Evolutionary conservation across 2,888 invertebrate species (phyloP), one percentile per base, ranked within the genome.

Genomic region (Leptura quadrifasciata): DNA sequence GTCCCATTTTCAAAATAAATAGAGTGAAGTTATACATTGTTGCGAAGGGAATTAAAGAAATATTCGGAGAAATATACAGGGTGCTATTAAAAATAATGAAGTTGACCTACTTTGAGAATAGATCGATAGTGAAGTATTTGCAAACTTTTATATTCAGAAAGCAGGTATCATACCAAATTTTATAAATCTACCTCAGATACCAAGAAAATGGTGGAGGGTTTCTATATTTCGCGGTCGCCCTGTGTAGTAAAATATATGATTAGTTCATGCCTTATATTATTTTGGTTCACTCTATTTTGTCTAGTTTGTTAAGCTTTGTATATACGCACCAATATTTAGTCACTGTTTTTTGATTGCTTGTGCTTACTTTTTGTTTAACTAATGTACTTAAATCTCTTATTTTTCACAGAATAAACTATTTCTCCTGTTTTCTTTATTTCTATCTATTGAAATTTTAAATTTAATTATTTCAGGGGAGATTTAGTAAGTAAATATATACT

Each of bases 281-380:
- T n/a, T 57, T 67, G 65, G 58, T 18, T 31, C 8, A 47, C 27
- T 68, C 18, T 58, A 21, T 65, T 65, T 17, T 1, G 12, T 17
- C 15, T 35, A 27, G 20, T 18, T 21, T 24, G 31, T 61, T 54
- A 52, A 58, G 72, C 72, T 65, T 72, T 72, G 72, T 72, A 60
- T 47, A 72, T 72, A 72, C 12, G 63, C 39, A 20, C 47, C 1
- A 12, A 63, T 35, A 17, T 15, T 47, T 12, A 24, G 52, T 24
- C 15, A 21, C 17, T 52, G 24, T 65, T 27, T 21, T 65, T 27
- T 18, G 2, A 17, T 35, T 24, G 65, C 65, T 65, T 65, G 15
- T 65, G 65, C 52, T 27, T 65, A 8, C 1, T 39, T n/a, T 39
- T 39, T 18, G 35, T 35, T 21, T 58, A 58, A 58, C 24, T 15